A percentile compares a stretch with the other conserved stretches of the same genome.
Conservation (phyloP, 1,140 invertebrate species). For the Diachasma alloeum region DNA sequence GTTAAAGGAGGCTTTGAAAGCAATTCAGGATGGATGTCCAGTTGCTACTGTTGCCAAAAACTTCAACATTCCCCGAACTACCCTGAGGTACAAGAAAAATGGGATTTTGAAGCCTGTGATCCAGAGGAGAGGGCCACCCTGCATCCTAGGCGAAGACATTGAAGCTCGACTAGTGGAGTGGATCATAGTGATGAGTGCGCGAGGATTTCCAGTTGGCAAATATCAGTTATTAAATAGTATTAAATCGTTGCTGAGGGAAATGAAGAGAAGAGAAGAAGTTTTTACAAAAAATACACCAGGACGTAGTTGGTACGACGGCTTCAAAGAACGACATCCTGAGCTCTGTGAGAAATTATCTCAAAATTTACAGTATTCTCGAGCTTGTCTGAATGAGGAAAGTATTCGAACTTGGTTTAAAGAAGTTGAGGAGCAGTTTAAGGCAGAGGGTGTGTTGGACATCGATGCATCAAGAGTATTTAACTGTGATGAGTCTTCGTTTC, state of each 20-base stretch:
- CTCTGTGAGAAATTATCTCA: slow-evolving; percentile 27
- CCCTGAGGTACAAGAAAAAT: background rate
- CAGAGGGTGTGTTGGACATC: too few relatives aligned
- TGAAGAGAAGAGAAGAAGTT: slow-evolving; percentile 38
- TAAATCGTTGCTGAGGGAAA: slow-evolving; percentile 38
- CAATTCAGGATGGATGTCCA: background rate
- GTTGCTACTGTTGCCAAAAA: background rate
- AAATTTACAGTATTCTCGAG: slow-evolving; percentile 28
- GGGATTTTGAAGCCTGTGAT: background rate
- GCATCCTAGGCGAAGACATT: too few relatives aligned
- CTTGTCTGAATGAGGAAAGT: slow-evolving; percentile 46
- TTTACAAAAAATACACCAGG: slow-evolving; percentile 46
- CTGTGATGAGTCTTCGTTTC: too few relatives aligned
- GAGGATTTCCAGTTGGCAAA: slow-evolving; percentile 50
- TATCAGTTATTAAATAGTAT: slow-evolving; percentile 47
- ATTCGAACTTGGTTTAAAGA: too few relatives aligned
- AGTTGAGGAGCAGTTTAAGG: too few relatives aligned
- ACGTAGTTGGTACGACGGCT: slow-evolving; percentile 40
- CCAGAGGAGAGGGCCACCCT: slow-evolving; percentile 43
- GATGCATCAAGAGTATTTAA: too few relatives aligned
- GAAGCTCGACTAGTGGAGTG: slow-evolving; percentile 46
- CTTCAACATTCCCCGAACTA: background rate
- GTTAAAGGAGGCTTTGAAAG: background rate
- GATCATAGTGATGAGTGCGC: slow-evolving; percentile 43
- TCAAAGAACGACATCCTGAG: slow-evolving; percentile 35